Evolutionary conservation across 2,888 invertebrate species (phyloP), one percentile per base, ranked within the genome.

Genomic region (Tinea trinotella): DNA sequence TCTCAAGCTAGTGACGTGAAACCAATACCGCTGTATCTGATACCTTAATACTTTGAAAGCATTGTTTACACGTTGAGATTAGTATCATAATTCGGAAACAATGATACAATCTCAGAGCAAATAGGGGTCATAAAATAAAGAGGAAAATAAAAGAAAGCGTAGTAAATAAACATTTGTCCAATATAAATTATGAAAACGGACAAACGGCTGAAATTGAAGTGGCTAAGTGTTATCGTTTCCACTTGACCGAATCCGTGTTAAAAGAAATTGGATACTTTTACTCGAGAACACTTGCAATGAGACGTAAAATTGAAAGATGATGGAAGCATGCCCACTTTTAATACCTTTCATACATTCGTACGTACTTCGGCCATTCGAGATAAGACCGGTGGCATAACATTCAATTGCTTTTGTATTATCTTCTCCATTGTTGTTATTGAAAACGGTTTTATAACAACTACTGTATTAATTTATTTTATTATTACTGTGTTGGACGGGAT

Each of bases 181-280:
- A 4, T 30, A 3, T 13, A 15, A 13, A n/a, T 40, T 13, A 40
- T n/a, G 40, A 40, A 15, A 40, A 7, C 40, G 13, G 66, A 74
- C 66, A 67, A 70, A 65, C 64, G 64, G 67, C 67, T 71, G 74
- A 74, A 69, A 70, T 68, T 48, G 34, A 53, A 13, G 55, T 70
- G 66, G 46, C 22, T 48, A 65, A 73, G 71, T 74, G 70, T 79
- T 77, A 72, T 76, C 70, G 70, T 74, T 75, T 74, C 68, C 67
- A 76, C 71, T 72, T 67, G 71, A 75, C 62, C 68, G 70, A 71
- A 70, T 66, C 69, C 68, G 68, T 71, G 74, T 74, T 68, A 67
- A 72, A 69, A 75, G 75, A 73, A 78, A 80, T 82, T 76, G 74
- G 77, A 79, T 80, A 72, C 75, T 74, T 67, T 76, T 73, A 77